A percentile compares a stretch with the other conserved stretches of the same genome.
Evolutionary conservation across 1,140 invertebrate species (phyloP).

Genomic region (Ephestia elutella): DNA sequence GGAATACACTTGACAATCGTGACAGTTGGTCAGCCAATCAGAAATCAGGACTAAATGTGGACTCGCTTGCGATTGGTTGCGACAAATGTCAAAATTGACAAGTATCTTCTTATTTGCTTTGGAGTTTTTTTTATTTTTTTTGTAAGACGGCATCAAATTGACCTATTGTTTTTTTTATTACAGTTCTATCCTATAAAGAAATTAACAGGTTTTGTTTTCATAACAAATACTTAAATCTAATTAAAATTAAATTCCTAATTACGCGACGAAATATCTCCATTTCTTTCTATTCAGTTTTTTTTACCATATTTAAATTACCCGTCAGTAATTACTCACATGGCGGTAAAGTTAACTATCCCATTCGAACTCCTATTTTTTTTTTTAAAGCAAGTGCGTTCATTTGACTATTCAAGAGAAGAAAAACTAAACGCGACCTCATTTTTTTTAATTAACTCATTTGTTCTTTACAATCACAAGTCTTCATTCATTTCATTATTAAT

Average conservation of each 20-base stretch:
- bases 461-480: conserved; percentile 9
- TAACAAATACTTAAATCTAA: conserved; percentile 10
- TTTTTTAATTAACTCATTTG: conserved; percentile 6
- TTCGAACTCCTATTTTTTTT: neutral
- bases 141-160: neutral
- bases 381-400: neutral
- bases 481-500: conserved; percentile 7
- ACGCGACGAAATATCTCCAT: neutral
- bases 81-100: neutral
- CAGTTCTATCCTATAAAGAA: conserved; percentile 8
- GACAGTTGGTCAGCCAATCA: neutral
- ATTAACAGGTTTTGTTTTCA: conserved; percentile 17
- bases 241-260: conserved; percentile 9
- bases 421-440: neutral
- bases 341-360: neutral
- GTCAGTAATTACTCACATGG: neutral
- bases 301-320: neutral
- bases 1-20: neutral
- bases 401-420: neutral
- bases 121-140: neutral
- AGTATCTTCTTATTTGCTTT: neutral
- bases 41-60: neutral
- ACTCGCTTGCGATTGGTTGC: neutral
- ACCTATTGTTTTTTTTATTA: conserved; percentile 5
- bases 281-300: neutral